phyloP scores from a whole-genome alignment of 2,888 invertebrate genomes.

The Holacanthella duospinosa region DNA sequence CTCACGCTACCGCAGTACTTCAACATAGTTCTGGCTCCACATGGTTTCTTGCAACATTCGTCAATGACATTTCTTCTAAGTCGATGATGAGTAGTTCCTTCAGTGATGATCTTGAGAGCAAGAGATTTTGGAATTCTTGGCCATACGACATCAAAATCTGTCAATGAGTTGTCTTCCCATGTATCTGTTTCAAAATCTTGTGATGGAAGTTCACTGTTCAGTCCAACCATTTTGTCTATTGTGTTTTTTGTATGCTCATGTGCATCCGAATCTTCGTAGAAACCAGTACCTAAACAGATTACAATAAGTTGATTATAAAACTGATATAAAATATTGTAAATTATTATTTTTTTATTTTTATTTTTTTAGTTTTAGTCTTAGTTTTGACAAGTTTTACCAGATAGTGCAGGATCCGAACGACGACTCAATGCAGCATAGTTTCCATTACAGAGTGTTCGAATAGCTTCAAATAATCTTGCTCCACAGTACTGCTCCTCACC shows the following conservation, averaged over 20 bases:
- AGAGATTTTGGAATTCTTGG: background rate
- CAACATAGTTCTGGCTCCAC: background rate
- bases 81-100: constrained; percentile 8
- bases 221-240: background rate
- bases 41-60: constrained; percentile 11
- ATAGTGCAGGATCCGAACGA: constrained; percentile 9
- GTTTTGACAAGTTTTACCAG: too few species aligned
- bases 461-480: constrained; percentile 1
- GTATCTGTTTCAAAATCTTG: background rate
- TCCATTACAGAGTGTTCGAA: background rate
- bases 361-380: too few species aligned
- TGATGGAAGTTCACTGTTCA: background rate
- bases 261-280: background rate
- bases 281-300: background rate
- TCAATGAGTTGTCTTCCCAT: background rate
- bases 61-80: background rate
- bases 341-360: too few species aligned
- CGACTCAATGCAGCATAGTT: background rate
- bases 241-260: background rate
- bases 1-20: constrained; percentile 9
- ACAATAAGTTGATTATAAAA: too few species aligned
- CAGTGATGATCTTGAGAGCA: constrained; percentile 6
- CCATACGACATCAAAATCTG: constrained; percentile 8
- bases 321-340: too few species aligned
- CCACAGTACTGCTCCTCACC: constrained; percentile 7